Conservation (phyloP, 1,140 invertebrate species). For the Heliothis subflexa region DNA sequence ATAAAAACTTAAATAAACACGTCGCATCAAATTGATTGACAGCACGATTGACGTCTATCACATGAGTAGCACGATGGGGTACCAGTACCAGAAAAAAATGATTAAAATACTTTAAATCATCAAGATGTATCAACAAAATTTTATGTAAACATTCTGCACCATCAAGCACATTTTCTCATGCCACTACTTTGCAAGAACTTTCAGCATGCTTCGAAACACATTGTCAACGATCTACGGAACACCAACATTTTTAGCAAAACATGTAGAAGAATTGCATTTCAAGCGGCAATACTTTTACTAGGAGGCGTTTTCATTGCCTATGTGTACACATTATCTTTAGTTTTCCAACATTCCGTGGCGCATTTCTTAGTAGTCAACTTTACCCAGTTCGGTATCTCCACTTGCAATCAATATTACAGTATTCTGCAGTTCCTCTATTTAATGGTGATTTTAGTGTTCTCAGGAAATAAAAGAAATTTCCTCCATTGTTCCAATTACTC, state of each 20-base stretch:
- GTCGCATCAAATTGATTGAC: conserved; percentile 6
- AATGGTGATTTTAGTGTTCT: neutral
- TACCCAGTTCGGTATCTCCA: neutral
- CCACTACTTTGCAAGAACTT: neutral
- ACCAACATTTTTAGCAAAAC: neutral
- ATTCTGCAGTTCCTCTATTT: conserved; percentile 5
- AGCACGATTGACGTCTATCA: neutral
- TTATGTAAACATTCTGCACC: neutral
- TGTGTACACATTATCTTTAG: neutral
- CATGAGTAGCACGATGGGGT: neutral
- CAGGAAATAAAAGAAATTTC: neutral
- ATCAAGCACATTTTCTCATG: neutral
- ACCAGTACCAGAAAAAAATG: neutral
- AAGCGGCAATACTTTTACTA: neutral
- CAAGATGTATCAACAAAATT: neutral
- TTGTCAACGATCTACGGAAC: neutral
- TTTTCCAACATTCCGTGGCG: conserved; percentile 12
- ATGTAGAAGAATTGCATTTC: neutral
- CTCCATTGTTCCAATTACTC: neutral
- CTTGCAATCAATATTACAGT: neutral
- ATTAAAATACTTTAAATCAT: neutral
- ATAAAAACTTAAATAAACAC: neutral
- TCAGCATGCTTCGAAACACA: neutral
- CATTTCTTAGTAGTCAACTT: conserved; percentile 8
- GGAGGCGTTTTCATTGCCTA: conserved; percentile 19